Conservation (phyloP, 2,797 vertebrate species). For the Kryptolebias ocellatus region DNA sequence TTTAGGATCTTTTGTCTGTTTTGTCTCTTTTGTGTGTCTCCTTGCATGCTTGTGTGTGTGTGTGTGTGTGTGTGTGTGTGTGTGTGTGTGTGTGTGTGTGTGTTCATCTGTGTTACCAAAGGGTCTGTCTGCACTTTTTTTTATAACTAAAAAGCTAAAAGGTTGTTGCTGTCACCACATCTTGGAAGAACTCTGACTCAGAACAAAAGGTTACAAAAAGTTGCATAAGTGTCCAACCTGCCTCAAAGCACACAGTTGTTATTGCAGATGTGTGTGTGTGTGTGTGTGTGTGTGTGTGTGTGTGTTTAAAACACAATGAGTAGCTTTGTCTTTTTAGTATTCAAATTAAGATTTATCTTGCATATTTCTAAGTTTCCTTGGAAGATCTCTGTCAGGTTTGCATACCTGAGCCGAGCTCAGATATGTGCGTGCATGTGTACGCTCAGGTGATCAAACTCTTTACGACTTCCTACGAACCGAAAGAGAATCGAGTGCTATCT, state of each 20-base stretch:
- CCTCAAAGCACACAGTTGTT: conserved; percentile 26
- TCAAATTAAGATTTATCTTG: conserved; percentile 1
- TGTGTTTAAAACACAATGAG: neutral
- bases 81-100: neutral
- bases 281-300: neutral
- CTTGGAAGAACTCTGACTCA: conserved; percentile 21
- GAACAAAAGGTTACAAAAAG: conserved; percentile 24
- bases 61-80: neutral
- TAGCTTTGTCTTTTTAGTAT: conserved; percentile 2
- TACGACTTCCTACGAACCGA: conserved; percentile 27
- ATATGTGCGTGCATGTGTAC: conserved; percentile 22
- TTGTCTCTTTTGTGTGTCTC: too few species aligned
- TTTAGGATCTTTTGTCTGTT: neutral
- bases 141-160: conserved; percentile 2
- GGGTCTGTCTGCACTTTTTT: conserved; percentile 21
- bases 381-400: conserved; percentile 33
- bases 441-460: neutral
- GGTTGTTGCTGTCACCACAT: conserved; percentile 44
- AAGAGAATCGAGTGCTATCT: conserved; percentile 48
- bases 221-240: conserved; percentile 1
- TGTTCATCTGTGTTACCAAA: conserved; percentile 1
- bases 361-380: conserved; percentile 11
- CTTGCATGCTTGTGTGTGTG: too few species aligned
- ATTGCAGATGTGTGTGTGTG: neutral
- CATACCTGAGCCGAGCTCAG: conserved; percentile 16